Percentiles rank a stretch among this genome's conserved stretches.
These are phyloP conservation scores for Delphinapterus leucas DNA, from an alignment of 2,113 vertebrate species.

Conservation along the genomic window DNA sequence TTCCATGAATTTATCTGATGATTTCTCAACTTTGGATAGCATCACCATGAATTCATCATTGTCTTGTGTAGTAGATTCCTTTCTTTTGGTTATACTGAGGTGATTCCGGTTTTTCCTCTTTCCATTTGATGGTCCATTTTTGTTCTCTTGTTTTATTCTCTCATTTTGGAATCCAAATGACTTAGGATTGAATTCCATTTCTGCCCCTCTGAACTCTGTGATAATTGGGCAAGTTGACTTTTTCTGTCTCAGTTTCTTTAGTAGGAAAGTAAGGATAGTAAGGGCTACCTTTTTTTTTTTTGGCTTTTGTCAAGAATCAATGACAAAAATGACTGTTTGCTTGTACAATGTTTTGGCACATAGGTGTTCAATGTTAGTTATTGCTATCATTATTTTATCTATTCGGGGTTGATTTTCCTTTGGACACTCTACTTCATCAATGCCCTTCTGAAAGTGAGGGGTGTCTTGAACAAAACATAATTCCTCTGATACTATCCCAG, in stretches of 20 bases:
- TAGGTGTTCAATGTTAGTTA: not conserved
- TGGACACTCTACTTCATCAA: not conserved
- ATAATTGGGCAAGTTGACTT: not conserved
- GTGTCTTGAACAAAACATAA: not conserved
- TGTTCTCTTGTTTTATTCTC: too few species aligned
- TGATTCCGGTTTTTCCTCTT: not conserved
- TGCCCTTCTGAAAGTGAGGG: not conserved
- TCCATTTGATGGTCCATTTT: not conserved
- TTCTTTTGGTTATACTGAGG: constrained; percentile 61
- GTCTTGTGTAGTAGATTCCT: constrained; percentile 71
- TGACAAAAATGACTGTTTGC: not conserved
- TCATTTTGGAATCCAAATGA: too few species aligned
- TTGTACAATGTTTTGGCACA: not conserved
- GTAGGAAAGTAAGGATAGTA: not conserved
- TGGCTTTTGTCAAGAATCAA: not conserved
- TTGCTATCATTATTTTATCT: not conserved
- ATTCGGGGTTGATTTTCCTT: not conserved
- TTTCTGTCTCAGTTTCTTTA: not conserved
- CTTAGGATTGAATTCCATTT: not conserved
- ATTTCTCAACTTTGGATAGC: too few species aligned
- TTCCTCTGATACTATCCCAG: too few species aligned
- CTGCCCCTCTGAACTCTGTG: not conserved
- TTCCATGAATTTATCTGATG: too few species aligned
- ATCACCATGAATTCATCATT: not conserved
- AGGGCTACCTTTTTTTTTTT: not conserved